Conservation (phyloP, 2,113 vertebrate genomes). For the Ovis aries region ARS-UI_Ramb_v3.0 NC_056056.1:78851001-78851500, state of each 20-base stretch:
- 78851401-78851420: background rate
- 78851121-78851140: slow-evolving; percentile 8
- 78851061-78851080: slow-evolving; percentile 15
- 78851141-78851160: slow-evolving; percentile 16
- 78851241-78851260: background rate
- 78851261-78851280: slow-evolving; percentile 30
- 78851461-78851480: background rate
- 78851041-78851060: background rate
- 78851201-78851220: slow-evolving; percentile 7
- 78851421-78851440: background rate
- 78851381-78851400: background rate
- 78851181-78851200: slow-evolving; percentile 29
- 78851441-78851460: background rate
- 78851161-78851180: background rate
- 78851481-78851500: background rate
- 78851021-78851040: slow-evolving; percentile 16
- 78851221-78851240: slow-evolving; percentile 12
- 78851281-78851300: background rate
- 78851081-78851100: background rate
- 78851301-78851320: background rate
- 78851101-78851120: slow-evolving; percentile 47
- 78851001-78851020: background rate
- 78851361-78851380: background rate
- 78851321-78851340: background rate
- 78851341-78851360: slow-evolving; percentile 14